These are phyloP conservation scores for Odontesthes bonariensis DNA, from an alignment of 2,113 vertebrate species.

Conservation along the genomic window DNA sequence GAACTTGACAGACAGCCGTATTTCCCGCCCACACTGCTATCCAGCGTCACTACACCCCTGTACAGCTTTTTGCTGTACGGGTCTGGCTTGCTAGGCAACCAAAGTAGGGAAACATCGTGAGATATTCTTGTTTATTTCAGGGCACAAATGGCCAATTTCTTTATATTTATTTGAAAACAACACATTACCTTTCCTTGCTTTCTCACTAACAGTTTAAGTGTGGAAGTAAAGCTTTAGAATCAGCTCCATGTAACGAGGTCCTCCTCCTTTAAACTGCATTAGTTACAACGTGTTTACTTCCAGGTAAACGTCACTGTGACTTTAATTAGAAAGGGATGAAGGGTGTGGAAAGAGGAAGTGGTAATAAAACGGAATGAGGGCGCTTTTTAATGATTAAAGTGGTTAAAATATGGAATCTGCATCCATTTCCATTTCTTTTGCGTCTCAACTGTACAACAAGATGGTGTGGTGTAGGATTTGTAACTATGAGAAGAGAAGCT, in stretches of 20 bases:
- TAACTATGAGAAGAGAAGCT: neutral
- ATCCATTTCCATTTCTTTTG: too few species aligned
- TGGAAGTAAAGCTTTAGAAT: neutral
- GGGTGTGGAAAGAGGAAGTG: neutral
- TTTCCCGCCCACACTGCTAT: too few species aligned
- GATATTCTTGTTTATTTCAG: neutral
- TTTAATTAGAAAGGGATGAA: neutral
- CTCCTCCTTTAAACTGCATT: conserved; percentile 9
- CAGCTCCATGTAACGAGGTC: conserved; percentile 9
- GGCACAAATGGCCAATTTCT: neutral
- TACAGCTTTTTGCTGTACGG: too few species aligned
- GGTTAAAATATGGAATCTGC: too few species aligned
- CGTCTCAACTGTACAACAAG: too few species aligned
- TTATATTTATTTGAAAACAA: too few species aligned
- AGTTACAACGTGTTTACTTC: too few species aligned
- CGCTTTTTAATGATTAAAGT: neutral
- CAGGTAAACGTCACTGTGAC: neutral
- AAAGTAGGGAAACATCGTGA: neutral
- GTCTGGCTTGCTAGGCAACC: too few species aligned
- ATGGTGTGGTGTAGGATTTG: too few species aligned
- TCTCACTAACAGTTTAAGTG: neutral
- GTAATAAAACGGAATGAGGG: conserved; percentile 2
- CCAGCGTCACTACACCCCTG: too few species aligned
- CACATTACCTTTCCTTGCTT: neutral
- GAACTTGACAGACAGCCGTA: too few species aligned